Evolutionary conservation across 2,888 invertebrate species (phyloP).

Genomic region (Drosophila buzzatii): DNA sequence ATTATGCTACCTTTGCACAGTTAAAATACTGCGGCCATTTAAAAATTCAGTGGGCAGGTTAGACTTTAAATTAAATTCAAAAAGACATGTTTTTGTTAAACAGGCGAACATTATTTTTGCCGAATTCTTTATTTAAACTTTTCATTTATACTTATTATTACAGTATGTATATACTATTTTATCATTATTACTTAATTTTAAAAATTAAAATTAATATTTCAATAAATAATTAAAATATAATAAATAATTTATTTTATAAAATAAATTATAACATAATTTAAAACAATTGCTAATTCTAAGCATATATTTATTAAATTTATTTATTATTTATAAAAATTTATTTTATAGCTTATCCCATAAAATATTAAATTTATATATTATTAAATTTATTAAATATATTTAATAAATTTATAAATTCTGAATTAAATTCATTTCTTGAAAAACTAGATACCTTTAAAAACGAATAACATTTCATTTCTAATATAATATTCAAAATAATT

Average conservation of each 20-base stretch:
- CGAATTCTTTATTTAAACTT: neutral
- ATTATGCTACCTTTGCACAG: too few species aligned
- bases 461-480: constrained; percentile 87
- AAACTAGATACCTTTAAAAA: constrained; percentile 89
- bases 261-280: neutral
- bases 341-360: constrained; percentile 1
- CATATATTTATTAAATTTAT: neutral
- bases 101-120: neutral
- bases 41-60: constrained; percentile 34
- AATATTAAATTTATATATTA: neutral
- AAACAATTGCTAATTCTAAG: neutral
- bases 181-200: neutral
- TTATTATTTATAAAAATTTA: constrained; percentile 1
- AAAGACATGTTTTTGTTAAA: constrained; percentile 1
- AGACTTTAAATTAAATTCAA: neutral
- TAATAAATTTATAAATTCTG: constrained; percentile 50
- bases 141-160: neutral
- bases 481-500: neutral
- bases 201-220: neutral
- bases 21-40: too few species aligned
- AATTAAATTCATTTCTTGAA: constrained; percentile 88
- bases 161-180: neutral
- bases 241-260: neutral
- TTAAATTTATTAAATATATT: neutral
- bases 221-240: constrained; percentile 1